Base-by-base conservation (phyloP, 2,113 vertebrate genomes). In the Alethe diademata region DNA sequence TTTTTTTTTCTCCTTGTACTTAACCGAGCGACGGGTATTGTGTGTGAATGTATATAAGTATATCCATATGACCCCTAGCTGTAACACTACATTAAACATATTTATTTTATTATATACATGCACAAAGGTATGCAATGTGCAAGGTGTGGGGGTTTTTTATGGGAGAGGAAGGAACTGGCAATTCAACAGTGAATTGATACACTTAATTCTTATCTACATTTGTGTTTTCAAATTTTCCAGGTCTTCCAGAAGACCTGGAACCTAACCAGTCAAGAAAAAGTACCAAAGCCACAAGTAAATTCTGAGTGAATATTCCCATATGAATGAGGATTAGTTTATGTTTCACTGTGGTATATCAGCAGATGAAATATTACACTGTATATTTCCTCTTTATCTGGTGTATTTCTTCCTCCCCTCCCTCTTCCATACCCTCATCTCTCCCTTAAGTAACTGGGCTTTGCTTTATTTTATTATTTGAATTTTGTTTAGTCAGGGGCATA, bases 71-170 rank as follows among this genome's bases (percentile, higher is more conserved):
- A 57, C 53, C 60, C 54, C 10, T 56, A 66, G 69, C 87, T 87
- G 11, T 84, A 87, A 90, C 79, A 73, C 89, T 83, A 42, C 84
- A 65, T 70, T n/a, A 93, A 71, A 69, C 33, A 22, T 78, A 50
- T 91, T 92, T 89, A 93, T 92, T 96, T 96, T 94, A 92, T 96
- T 95, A 95, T 29, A 47, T 85, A 87, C 82, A 71, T 2, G 4
- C n/a, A 88, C 54, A 92, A 91, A 90, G 50, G 67, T 86, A 92
- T 87, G 91, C 67, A 53, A 25, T 22, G 24, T 84, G 78, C 67
- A 91, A 94, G 89, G 89, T 93, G 92, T 96, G 87, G 64, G 11
- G 0, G 38, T 86, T 89, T 88, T 86, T 90, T 60, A 81, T 64
- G 42, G 42, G 43, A 93, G 43, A 94, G 26, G 47, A 31, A 89